A percentile compares a stretch with the other conserved stretches of the same genome.
phyloP scores from a whole-genome alignment of 2,888 invertebrate genomes.

The Morpho helenor region DNA sequence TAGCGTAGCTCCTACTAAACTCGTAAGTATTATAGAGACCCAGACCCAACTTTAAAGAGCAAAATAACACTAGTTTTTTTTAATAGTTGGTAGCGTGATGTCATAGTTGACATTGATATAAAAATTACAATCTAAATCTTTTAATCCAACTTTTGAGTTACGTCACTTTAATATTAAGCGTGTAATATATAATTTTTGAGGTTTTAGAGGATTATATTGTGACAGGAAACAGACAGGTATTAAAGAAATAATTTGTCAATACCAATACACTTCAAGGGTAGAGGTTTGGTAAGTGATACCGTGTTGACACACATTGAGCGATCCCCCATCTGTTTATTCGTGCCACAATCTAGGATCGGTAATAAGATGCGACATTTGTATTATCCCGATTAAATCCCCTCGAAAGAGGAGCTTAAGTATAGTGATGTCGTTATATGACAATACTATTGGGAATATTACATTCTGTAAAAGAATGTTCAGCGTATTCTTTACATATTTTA shows the following conservation, averaged over 20 bases:
- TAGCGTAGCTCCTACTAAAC: no score
- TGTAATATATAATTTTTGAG: no score
- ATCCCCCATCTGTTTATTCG: conserved; percentile 63
- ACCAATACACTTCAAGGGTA: conserved; percentile 52
- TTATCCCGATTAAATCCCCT: conserved; percentile 72
- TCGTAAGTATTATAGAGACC: no score
- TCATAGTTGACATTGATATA: no score
- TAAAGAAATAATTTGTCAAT: conserved; percentile 23
- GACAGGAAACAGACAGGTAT: conserved; percentile 2
- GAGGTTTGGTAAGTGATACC: conserved; percentile 67
- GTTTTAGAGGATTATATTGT: neutral
- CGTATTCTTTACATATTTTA: neutral
- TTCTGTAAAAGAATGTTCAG: neutral
- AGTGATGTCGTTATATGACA: conserved; percentile 41
- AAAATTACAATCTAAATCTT: no score
- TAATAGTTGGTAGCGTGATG: no score
- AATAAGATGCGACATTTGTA: conserved; percentile 77
- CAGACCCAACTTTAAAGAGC: no score
- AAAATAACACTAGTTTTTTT: no score
- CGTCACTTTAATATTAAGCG: no score
- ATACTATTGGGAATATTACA: conserved; percentile 4
- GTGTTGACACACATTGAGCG: conserved; percentile 63
- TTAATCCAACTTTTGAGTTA: no score
- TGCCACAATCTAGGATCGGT: conserved; percentile 72
- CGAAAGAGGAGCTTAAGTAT: conserved; percentile 57